phyloP scores from a whole-genome alignment of 2,797 vertebrate genomes.

The Gambelia wislizenii region DNA sequence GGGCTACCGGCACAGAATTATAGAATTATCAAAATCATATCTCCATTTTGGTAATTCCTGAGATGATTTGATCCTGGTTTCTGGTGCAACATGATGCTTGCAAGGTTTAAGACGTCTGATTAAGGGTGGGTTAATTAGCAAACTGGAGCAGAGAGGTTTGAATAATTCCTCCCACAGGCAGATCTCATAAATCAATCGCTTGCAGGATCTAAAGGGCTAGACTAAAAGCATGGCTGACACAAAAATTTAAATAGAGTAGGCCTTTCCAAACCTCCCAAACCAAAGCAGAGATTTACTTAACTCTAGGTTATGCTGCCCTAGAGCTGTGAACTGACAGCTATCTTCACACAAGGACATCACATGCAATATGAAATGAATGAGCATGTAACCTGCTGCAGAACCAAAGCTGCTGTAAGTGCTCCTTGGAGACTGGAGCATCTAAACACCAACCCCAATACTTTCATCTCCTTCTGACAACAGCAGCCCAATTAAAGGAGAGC shows the following conservation, averaged over 20 bases:
- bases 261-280: fast-evolving
- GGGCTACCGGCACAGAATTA: background rate
- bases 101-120: background rate
- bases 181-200: background rate
- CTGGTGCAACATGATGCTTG: background rate
- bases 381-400: conserved; percentile 41
- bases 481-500: conserved; percentile 85
- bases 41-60: background rate
- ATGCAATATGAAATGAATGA: conserved; percentile 37
- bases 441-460: conserved; percentile 71
- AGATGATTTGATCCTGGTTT: background rate
- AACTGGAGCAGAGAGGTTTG: background rate
- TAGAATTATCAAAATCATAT: background rate
- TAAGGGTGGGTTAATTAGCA: conserved; percentile 4
- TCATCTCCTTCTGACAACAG: conserved; percentile 71
- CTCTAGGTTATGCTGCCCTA: background rate
- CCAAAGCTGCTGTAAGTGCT: conserved; percentile 45
- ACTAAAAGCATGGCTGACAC: background rate
- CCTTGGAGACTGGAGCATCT: conserved; percentile 38
- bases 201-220: background rate
- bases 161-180: background rate
- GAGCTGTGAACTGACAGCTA: conserved; percentile 23
- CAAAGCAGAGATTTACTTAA: background rate
- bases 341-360: background rate
- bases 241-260: background rate